Evolutionary conservation across 2,888 invertebrate species (phyloP).

Genomic region (Arrhopalites spinosus): DNA sequence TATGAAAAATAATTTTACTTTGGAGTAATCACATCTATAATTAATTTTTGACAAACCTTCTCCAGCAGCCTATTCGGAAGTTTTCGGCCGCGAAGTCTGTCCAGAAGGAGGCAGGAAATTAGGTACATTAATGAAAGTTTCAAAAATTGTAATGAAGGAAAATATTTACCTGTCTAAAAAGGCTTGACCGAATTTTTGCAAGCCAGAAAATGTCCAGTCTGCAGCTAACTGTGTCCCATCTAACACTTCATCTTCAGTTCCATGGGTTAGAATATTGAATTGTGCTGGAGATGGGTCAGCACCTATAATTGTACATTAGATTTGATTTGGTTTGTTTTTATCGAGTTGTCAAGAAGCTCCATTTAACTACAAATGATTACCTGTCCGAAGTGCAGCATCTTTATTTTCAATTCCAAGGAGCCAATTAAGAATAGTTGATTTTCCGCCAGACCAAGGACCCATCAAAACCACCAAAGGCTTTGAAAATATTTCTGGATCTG

Average conservation of each 20-base stretch:
- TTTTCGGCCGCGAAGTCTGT: constrained; percentile 75
- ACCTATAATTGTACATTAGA: too few species aligned
- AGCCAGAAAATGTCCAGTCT: constrained; percentile 89
- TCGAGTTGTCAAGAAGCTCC: too few species aligned
- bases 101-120: too few species aligned
- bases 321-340: too few species aligned
- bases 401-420: constrained; percentile 84
- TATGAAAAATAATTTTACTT: background rate
- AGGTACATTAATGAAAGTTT: too few species aligned
- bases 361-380: too few species aligned
- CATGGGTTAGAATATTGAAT: constrained; percentile 89
- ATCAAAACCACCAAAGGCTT: constrained; percentile 90
- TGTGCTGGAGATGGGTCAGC: constrained; percentile 93
- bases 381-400: constrained; percentile 81
- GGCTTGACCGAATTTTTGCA: constrained; percentile 94
- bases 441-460: constrained; percentile 97
- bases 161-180: too few species aligned
- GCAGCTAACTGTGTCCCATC: constrained; percentile 94
- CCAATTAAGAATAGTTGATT: constrained; percentile 92
- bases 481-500: constrained; percentile 91
- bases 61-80: constrained; percentile 82
- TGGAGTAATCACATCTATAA: background rate
- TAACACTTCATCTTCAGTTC: constrained; percentile 80
- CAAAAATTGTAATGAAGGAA: too few species aligned
- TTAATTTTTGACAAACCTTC: constrained; percentile 67